These are phyloP conservation scores for Lagorchestes hirsutus DNA, from an alignment of 2,797 vertebrate species.

Conservation along the genomic window DNA sequence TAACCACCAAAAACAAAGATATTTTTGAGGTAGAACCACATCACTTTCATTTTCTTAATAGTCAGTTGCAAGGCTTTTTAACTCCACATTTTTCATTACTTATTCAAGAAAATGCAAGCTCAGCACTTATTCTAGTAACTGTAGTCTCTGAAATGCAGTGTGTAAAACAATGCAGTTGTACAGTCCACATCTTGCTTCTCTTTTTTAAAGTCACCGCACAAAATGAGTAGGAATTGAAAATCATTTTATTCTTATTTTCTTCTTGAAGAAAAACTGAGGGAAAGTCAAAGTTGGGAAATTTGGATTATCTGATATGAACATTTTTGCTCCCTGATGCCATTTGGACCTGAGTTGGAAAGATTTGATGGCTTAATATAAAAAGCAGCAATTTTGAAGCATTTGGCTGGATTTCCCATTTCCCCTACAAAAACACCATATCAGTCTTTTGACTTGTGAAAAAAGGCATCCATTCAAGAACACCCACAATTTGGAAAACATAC, in stretches of 20 bases:
- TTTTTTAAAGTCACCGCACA: conserved; percentile 58
- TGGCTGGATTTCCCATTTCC: conserved; percentile 71
- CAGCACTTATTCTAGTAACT: conserved; percentile 44
- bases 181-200: conserved; percentile 56
- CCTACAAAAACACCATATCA: conserved; percentile 53
- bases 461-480: conserved; percentile 5
- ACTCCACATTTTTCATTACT: conserved; percentile 47
- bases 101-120: conserved; percentile 56
- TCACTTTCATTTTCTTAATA: conserved; percentile 50
- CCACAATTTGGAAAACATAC: conserved; percentile 54
- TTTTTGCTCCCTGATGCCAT: conserved; percentile 38
- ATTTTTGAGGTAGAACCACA: conserved; percentile 7
- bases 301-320: not conserved
- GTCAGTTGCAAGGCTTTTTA: conserved; percentile 47
- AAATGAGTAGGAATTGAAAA: conserved; percentile 62
- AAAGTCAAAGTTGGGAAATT: conserved; percentile 23
- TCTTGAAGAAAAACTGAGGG: conserved; percentile 18
- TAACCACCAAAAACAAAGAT: conserved; percentile 22
- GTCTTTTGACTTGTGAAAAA: conserved; percentile 44
- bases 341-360: not conserved
- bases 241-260: conserved; percentile 59
- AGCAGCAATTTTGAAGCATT: conserved; percentile 42
- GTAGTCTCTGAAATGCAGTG: conserved; percentile 30
- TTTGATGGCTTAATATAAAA: conserved; percentile 50
- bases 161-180: conserved; percentile 52